Evolutionary conservation across 2,797 vertebrate genomes (phyloP), one percentile per base, ranked within the genome.

Genomic region (Danio kyathit): DNA sequence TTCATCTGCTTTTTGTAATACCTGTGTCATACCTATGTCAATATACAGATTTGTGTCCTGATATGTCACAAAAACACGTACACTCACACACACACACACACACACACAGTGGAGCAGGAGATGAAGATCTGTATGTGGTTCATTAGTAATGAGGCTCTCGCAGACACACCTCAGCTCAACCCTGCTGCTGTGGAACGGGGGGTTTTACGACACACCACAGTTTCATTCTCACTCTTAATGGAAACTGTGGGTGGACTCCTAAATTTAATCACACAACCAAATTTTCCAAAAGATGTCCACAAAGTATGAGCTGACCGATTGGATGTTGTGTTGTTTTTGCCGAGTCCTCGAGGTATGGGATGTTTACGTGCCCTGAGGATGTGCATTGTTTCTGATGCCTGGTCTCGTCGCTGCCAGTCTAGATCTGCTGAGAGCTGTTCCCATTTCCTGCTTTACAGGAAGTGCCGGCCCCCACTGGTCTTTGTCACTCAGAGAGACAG

Each of bases 391-490:
- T 82, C 64, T 49, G 44, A 72, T 63, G 80, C 49, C 56, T 46
- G 49, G 10, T 51, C 13, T 66, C 12, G 63, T 57, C 44, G 11
- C 40, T 81, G 78, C 81, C 85, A 88, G 86, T 89, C 84, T 87
- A 85, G 88, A 88, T 80, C 85, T 89, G 87, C 86, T 85, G 5
- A 54, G 75, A 56, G 81, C 79, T 81, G 89, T 90, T 87, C 89
- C 91, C 89, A 88, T 91, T 90, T 90, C 88, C 88, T 87, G 85
- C 77, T 87, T n/a, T 87, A 91, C 89, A 90, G 90, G 89, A 92
- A 93, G 86, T 86, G 66, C 43, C 76, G 57, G 46, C 86, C 87
- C 90, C 79, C 16, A 48, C 86, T 88, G 88, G 86, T 88, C 86
- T 87, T 89, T 88, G 90, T 91, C 89, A 89, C 88, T 91, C 90